Base-by-base conservation (phyloP, 2,113 vertebrate species). In the Lophochroa leadbeateri region DNA sequence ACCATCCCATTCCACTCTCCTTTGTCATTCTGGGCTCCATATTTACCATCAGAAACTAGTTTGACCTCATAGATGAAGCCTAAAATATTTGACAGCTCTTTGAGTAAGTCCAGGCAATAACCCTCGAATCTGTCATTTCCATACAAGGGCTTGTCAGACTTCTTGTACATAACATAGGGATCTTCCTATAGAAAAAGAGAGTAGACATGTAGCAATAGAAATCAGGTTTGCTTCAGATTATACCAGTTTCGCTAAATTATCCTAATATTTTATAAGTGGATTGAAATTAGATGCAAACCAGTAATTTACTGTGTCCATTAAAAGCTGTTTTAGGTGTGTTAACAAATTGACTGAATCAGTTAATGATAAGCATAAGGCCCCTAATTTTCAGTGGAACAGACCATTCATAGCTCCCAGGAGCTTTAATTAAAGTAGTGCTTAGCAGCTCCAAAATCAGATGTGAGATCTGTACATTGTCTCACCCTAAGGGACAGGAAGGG, bases 1-100 rank as follows among this genome's bases (percentile, higher is more conserved):
- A 99, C 99, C 99, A 99, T 99, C 39, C 99, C 99, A 39, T 99
- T 99, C 99, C 99, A 99, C 94, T 99, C 99, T 52, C 99, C 99
- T 93, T 99, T 99, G 97, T 99, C 99, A 74, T 99, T 99, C 97
- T 99, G 99, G 17, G 99, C 99, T 88, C 99, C 99, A 3, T 99
- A 99, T 98, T 99, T 99, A 49, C 99, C 99, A n/a, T 99, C 99
- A 20, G 99, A 98, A 76, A 99, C 99, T 14, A 99, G 98, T 91
- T 99, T 99, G 60, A 99, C 99, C 94, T 99, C 99, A 5, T 99
- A 99, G 81, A 99, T 98, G 93, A 99, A 99, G 84, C 99, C 99
- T 84, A 99, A 97, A 81, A 99, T 99, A 96, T 98, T 99, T 91
- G 99, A 99, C 82, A 99, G 98, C 96, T 99, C 99, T 96, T 99